These are phyloP conservation scores for Trogon melanurus DNA, from an alignment of 2,113 vertebrate genomes.

Conservation along the genomic window DNA sequence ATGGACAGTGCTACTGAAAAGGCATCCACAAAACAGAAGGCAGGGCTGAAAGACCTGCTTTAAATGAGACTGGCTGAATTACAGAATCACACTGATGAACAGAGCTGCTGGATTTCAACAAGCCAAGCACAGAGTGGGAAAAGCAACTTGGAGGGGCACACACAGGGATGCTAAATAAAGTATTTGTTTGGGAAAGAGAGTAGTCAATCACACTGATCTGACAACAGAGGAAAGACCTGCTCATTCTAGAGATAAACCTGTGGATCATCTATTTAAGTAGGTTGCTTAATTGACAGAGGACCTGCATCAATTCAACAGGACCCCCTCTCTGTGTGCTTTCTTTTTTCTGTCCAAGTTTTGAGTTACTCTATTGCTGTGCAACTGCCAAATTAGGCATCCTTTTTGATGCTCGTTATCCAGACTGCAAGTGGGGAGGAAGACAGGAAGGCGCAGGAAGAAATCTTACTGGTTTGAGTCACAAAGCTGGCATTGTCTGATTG, in stretches of 20 bases:
- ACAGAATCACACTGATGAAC: neutral
- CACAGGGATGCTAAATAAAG: neutral
- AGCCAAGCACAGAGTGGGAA: conserved; percentile 37
- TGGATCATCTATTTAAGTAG: neutral
- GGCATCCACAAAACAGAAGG: conserved; percentile 28
- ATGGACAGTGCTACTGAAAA: conserved; percentile 29
- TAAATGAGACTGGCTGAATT: neutral
- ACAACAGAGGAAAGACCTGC: conserved; percentile 45
- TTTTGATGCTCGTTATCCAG: conserved; percentile 49
- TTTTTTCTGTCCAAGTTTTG: neutral
- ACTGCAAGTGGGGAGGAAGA: conserved; percentile 56
- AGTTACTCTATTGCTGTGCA: conserved; percentile 28
- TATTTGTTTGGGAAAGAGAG: neutral
- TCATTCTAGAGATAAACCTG: conserved; percentile 30
- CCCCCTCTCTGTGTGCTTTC: neutral
- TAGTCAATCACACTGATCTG: conserved; percentile 5
- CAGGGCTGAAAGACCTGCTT: conserved; percentile 42
- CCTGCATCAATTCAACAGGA: neutral
- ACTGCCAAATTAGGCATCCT: neutral
- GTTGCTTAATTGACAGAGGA: neutral
- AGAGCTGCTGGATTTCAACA: conserved; percentile 45
- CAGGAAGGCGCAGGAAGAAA: conserved; percentile 68
- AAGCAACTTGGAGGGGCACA: neutral
- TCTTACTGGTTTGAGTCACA: conserved; percentile 77
- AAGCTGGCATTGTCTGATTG: conserved; percentile 74